A percentile compares a stretch with the other conserved stretches of the same genome.
These are phyloP conservation scores for Xestia rhomboidea DNA, from an alignment of 2,888 invertebrate species.

Conservation along the genomic window DNA sequence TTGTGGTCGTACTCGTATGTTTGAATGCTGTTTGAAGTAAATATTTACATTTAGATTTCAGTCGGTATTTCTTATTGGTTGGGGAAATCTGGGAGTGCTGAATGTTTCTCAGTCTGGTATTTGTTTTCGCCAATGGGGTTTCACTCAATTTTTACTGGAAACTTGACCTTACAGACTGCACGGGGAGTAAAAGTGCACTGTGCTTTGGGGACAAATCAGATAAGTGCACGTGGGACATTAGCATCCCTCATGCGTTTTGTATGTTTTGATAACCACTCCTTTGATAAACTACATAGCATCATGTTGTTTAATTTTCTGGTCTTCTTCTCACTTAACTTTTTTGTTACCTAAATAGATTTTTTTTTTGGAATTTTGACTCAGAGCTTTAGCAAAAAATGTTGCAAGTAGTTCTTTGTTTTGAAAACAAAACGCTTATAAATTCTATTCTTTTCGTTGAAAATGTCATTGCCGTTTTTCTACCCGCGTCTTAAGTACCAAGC, in stretches of 20 bases:
- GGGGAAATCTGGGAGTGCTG: not conserved
- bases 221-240: not conserved
- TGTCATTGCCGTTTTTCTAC: not conserved
- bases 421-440: not conserved
- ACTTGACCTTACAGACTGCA: not conserved
- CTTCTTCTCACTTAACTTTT: too few relatives aligned
- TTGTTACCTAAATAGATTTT: too few relatives aligned
- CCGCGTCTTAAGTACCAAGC: not conserved
- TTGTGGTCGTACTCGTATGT: not conserved
- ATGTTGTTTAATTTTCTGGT: not conserved
- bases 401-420: not conserved
- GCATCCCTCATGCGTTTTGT: not conserved
- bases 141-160: not conserved
- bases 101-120: slow-evolving; percentile 2
- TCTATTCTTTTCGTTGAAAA: slow-evolving; percentile 6
- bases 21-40: slow-evolving; percentile 27
- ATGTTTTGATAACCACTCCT: not conserved
- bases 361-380: not conserved
- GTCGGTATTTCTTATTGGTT: slow-evolving; percentile 1
- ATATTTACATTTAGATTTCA: slow-evolving; percentile 31
- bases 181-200: not conserved
- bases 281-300: not conserved
- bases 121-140: not conserved
- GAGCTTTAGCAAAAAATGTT: not conserved
- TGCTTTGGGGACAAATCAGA: not conserved